A percentile compares a stretch with the other conserved stretches of the same genome.
Evolutionary conservation across 2,888 invertebrate genomes (phyloP).

Genomic region (Drosophila niveifrons): DNA sequence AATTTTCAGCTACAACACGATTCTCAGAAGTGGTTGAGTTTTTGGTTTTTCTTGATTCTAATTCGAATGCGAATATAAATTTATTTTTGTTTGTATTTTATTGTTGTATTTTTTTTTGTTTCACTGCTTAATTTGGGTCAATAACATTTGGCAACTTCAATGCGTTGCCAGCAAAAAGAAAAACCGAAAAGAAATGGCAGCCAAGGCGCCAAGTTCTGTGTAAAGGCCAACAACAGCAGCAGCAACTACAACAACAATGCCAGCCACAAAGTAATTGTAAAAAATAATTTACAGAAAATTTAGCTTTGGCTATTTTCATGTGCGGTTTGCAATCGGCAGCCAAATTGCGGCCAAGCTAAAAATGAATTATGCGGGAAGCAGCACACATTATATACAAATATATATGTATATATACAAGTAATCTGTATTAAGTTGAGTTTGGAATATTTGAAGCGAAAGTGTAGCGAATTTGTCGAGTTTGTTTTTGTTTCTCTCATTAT

Average conservation of each 20-base stretch:
- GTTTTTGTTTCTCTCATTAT: conserved; percentile 39
- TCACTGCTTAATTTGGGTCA: conserved; percentile 68
- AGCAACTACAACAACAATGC: conserved; percentile 36
- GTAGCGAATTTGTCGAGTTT: conserved; percentile 40
- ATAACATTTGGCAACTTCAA: conserved; percentile 78
- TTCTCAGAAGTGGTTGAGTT: conserved; percentile 22
- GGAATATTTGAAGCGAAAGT: conserved; percentile 48
- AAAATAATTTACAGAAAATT: conserved; percentile 48
- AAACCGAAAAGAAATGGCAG: conserved; percentile 45
- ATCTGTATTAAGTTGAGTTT: conserved; percentile 7
- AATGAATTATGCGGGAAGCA: conserved; percentile 46
- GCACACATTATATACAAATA: conserved; percentile 9
- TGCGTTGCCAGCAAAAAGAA: conserved; percentile 52
- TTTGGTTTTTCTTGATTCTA: conserved; percentile 47
- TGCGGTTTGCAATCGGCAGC: conserved; percentile 26
- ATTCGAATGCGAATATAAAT: conserved; percentile 46
- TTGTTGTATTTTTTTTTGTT: conserved; percentile 34
- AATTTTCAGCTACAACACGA: conserved; percentile 26
- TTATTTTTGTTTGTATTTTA: conserved; percentile 22
- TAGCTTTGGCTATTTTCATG: conserved; percentile 17
- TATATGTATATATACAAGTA: conserved; percentile 8
- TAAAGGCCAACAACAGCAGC: conserved; percentile 62
- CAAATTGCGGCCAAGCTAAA: conserved; percentile 34
- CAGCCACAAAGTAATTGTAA: conserved; percentile 48
- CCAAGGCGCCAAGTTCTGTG: conserved; percentile 76